These are phyloP conservation scores for Torymus auratus DNA, from an alignment of 2,888 invertebrate species.

Conservation along the genomic window DNA sequence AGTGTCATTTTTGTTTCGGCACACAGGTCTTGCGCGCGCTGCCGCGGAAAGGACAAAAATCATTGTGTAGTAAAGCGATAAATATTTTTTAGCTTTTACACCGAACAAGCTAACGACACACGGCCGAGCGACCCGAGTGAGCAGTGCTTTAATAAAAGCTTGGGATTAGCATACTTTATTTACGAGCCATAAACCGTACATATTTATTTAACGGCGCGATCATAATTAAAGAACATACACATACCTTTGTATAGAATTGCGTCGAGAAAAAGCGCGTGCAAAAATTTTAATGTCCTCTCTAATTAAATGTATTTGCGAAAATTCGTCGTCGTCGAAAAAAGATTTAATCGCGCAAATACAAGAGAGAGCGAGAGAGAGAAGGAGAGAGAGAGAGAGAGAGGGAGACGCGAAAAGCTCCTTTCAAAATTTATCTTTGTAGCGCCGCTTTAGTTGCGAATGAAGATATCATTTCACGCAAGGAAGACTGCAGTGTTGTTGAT, in stretches of 20 bases:
- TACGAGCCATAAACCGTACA: constrained; percentile 25
- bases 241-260: background rate
- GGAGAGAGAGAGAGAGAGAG: background rate
- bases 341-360: background rate
- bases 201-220: constrained; percentile 13
- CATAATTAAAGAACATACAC: background rate
- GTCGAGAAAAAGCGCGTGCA: background rate
- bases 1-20: no score
- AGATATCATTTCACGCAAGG: constrained; percentile 24
- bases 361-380: background rate
- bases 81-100: background rate
- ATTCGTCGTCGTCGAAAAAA: background rate
- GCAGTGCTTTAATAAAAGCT: constrained; percentile 14
- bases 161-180: constrained; percentile 25
- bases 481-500: background rate
- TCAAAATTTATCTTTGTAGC: constrained; percentile 4
- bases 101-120: background rate
- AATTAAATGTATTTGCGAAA: constrained; percentile 11
- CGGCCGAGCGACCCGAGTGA: no score
- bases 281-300: constrained; percentile 13
- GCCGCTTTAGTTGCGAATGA: constrained; percentile 9
- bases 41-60: background rate
- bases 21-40: no score
- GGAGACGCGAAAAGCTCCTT: constrained; percentile 8
- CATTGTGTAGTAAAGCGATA: background rate